Conservation (phyloP, 2,113 vertebrate genomes). For the Perccottus glenii region DNA sequence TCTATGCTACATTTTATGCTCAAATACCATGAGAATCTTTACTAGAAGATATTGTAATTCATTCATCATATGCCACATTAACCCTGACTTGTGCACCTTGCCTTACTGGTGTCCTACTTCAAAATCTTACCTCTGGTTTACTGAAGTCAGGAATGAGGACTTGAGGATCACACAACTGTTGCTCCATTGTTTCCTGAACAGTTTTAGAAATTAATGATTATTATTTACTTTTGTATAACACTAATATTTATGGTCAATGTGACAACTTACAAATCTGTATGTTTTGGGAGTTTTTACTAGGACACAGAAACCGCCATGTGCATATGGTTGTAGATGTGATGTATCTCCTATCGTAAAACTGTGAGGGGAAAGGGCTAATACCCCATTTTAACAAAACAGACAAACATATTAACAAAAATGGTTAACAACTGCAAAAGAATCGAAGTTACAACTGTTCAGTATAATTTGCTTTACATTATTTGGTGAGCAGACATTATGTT, state of each 20-base stretch:
- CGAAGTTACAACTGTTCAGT: too few relatives aligned
- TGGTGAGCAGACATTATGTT: too few relatives aligned
- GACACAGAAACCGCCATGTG: conserved; percentile 92
- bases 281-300: conserved; percentile 88
- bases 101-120: background rate
- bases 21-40: too few relatives aligned
- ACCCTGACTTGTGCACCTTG: too few relatives aligned
- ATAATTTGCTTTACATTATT: too few relatives aligned
- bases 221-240: background rate
- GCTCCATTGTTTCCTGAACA: conserved; percentile 87
- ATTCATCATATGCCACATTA: too few relatives aligned
- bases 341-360: conserved; percentile 94
- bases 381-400: conserved; percentile 30
- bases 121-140: conserved; percentile 89
- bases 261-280: conserved; percentile 89
- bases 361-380: conserved; percentile 89
- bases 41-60: too few relatives aligned
- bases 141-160: conserved; percentile 90
- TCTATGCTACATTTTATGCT: too few relatives aligned
- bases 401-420: conserved; percentile 6
- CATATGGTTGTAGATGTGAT: conserved; percentile 84
- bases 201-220: background rate
- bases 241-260: background rate
- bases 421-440: too few relatives aligned
- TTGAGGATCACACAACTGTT: conserved; percentile 86